Conservation (phyloP, 2,797 vertebrate species). For the Eurystomus glaucurus region DNA sequence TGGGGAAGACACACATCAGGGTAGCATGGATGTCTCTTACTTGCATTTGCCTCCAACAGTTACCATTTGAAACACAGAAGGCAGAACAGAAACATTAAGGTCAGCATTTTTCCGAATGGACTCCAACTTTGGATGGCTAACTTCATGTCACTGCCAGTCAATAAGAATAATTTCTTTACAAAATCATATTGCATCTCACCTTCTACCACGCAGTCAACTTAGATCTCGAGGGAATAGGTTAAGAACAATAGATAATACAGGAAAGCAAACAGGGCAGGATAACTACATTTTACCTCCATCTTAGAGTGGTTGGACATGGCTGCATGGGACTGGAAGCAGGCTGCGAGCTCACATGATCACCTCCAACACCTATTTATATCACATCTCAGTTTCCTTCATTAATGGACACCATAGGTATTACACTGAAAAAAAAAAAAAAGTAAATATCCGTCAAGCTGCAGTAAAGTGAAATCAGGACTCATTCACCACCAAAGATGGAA, state of each 20-base stretch:
- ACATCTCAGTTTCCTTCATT: background rate
- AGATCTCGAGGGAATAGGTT: background rate
- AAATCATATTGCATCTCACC: background rate
- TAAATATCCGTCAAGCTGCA: background rate
- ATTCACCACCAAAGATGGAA: background rate
- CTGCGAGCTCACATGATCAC: background rate
- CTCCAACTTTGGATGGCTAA: background rate
- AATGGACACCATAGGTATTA: background rate
- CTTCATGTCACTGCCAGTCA: background rate
- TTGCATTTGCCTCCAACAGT: background rate
- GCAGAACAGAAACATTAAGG: slow-evolving; percentile 1
- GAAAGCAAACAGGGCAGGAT: background rate
- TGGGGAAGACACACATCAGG: background rate
- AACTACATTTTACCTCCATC: background rate
- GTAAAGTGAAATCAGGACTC: background rate
- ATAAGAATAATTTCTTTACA: background rate
- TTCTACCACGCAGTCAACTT: background rate
- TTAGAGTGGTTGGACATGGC: background rate
- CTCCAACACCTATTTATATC: background rate
- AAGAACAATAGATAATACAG: background rate
- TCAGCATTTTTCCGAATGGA: background rate
- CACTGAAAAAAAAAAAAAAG: background rate
- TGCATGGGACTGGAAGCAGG: background rate
- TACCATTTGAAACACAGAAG: background rate
- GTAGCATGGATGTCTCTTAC: background rate